phyloP scores from a whole-genome alignment of 1,140 invertebrate genomes.

The Megalopta genalis region DNA sequence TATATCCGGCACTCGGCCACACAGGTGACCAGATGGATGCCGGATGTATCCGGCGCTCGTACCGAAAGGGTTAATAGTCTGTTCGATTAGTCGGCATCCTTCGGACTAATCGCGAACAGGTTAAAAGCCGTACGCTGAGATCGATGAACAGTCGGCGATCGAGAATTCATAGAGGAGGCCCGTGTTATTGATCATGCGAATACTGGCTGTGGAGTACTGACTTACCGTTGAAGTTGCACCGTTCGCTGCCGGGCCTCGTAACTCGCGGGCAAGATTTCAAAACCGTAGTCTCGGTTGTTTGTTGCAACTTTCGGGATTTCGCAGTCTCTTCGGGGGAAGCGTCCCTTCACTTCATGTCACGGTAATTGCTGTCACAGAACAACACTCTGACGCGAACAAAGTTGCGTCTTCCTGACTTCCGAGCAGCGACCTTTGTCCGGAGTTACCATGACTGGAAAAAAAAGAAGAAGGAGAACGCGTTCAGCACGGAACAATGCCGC shows the following conservation, averaged over 20 bases:
- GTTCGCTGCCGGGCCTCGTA: slow-evolving; percentile 16
- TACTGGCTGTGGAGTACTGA: neutral
- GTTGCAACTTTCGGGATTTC: slow-evolving; percentile 33
- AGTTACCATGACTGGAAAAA: slow-evolving; percentile 55
- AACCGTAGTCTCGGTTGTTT: slow-evolving; percentile 29
- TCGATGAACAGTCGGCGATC: neutral
- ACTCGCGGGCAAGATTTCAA: slow-evolving; percentile 24
- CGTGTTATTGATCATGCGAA: neutral
- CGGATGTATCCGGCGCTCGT: no score
- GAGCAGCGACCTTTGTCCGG: slow-evolving; percentile 27
- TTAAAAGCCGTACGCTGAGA: neutral
- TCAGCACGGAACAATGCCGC: neutral
- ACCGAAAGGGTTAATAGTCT: no score
- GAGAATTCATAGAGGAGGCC: neutral
- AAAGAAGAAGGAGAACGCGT: neutral
- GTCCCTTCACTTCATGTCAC: slow-evolving; percentile 54
- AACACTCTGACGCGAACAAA: slow-evolving; percentile 43
- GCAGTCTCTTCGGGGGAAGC: slow-evolving; percentile 25
- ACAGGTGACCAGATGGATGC: no score
- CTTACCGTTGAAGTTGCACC: slow-evolving; percentile 50
- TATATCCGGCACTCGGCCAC: no score
- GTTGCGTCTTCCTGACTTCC: slow-evolving; percentile 39
- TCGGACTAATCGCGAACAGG: neutral
- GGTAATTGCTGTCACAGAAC: slow-evolving; percentile 58
- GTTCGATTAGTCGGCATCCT: no score